Conservation (phyloP, 2,113 vertebrate species). For the Ammospiza caudacuta region DNA sequence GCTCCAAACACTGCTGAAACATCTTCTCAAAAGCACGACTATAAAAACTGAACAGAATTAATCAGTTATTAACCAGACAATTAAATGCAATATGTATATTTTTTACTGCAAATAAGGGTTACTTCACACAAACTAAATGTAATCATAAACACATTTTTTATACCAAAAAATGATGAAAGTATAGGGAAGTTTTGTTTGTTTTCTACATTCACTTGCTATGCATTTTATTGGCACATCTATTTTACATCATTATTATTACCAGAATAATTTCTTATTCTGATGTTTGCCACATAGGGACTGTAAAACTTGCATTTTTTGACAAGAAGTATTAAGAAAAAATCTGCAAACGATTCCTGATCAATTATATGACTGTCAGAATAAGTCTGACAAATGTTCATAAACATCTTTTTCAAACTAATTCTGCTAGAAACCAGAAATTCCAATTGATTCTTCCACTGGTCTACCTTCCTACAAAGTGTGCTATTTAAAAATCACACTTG, state of each 20-base stretch:
- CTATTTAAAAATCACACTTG: neutral
- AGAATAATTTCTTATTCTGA: neutral
- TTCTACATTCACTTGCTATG: neutral
- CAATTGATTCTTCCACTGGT: neutral
- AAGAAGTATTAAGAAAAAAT: neutral
- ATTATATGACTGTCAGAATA: neutral
- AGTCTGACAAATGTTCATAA: neutral
- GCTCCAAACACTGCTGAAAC: slow-evolving; percentile 98
- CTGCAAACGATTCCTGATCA: neutral
- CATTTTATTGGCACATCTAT: neutral
- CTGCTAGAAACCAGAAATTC: neutral
- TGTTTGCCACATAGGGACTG: accelerated
- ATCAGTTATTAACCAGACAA: neutral
- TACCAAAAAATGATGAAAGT: neutral
- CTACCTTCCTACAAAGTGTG: neutral
- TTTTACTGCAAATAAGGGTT: neutral
- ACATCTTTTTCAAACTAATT: neutral
- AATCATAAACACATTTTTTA: neutral
- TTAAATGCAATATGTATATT: neutral
- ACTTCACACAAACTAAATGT: neutral
- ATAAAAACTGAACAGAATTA: slow-evolving; percentile 87
- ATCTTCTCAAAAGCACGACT: slow-evolving; percentile 99
- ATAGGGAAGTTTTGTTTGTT: neutral
- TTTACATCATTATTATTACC: neutral
- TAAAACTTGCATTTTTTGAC: neutral